A percentile compares a stretch with the other conserved stretches of the same genome.
Conservation (phyloP, 1,140 invertebrate species). For the Protaetia brevitarsis region DNA sequence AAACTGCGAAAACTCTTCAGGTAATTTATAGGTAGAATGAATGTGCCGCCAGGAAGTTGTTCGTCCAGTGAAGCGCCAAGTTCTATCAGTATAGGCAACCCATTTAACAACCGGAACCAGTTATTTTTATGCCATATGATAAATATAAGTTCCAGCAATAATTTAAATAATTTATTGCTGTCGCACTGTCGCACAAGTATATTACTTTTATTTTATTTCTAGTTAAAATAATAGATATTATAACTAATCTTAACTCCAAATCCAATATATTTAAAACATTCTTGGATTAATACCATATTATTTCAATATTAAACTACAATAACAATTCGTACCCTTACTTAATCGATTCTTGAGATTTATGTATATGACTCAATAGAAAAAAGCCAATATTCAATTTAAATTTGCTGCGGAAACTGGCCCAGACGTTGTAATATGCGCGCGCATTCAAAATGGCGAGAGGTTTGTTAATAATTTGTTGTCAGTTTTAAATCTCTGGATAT, state of each 20-base stretch:
- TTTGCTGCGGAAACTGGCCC: conserved; percentile 19
- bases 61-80: not conserved
- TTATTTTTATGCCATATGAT: no score
- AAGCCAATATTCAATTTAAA: conserved; percentile 21
- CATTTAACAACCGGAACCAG: not conserved
- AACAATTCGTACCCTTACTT: no score
- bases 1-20: not conserved
- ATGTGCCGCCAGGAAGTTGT: not conserved
- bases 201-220: no score
- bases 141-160: no score
- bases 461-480: conserved; percentile 44
- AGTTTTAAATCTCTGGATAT: conserved; percentile 48
- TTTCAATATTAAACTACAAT: no score
- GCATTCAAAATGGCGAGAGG: conserved; percentile 47
- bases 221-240: no score
- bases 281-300: no score
- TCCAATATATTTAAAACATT: no score
- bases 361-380: not conserved
- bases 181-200: no score
- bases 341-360: no score
- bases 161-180: no score
- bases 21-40: conserved; percentile 5
- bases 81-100: not conserved
- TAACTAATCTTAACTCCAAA: no score
- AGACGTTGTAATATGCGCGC: conserved; percentile 37